phyloP scores from a whole-genome alignment of 2,113 vertebrate genomes.

The Pelecanus crispus region DNA sequence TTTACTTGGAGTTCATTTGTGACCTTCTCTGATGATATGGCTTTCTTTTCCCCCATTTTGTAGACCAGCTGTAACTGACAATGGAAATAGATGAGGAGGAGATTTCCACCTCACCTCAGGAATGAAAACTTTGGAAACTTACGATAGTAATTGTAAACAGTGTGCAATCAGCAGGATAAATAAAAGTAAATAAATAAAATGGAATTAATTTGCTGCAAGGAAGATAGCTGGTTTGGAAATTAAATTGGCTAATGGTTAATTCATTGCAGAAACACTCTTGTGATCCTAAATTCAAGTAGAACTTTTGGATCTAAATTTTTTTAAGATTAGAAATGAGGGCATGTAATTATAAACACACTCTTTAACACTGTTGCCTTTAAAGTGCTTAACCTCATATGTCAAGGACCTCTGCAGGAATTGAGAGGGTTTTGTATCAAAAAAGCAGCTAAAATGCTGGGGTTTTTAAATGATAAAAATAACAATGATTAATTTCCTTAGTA shows the following conservation, averaged over 20 bases:
- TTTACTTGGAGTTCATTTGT: neutral
- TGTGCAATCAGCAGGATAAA: neutral
- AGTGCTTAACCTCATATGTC: slow-evolving; percentile 2
- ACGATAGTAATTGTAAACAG: slow-evolving; percentile 20
- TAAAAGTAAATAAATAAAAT: slow-evolving; percentile 30
- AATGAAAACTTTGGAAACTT: slow-evolving; percentile 15
- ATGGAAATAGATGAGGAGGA: neutral
- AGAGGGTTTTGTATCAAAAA: neutral
- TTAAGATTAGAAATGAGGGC: slow-evolving; percentile 18
- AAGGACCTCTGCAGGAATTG: neutral
- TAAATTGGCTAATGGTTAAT: slow-evolving; percentile 28
- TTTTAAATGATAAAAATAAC: neutral
- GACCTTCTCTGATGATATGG: neutral
- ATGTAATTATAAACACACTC: neutral
- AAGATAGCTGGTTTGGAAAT: slow-evolving; percentile 48
- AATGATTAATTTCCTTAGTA: neutral
- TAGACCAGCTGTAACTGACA: neutral
- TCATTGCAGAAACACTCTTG: slow-evolving; percentile 44
- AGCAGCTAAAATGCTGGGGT: neutral
- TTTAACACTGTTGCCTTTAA: slow-evolving; percentile 9
- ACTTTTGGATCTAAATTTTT: slow-evolving; percentile 29
- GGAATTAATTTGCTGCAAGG: neutral
- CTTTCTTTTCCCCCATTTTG: neutral
- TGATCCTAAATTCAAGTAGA: slow-evolving; percentile 31
- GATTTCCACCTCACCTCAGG: neutral